Evolutionary conservation across 2,888 invertebrate genomes (phyloP), one percentile per base, ranked within the genome.

Genomic region (Drosophila longiperda): DNA sequence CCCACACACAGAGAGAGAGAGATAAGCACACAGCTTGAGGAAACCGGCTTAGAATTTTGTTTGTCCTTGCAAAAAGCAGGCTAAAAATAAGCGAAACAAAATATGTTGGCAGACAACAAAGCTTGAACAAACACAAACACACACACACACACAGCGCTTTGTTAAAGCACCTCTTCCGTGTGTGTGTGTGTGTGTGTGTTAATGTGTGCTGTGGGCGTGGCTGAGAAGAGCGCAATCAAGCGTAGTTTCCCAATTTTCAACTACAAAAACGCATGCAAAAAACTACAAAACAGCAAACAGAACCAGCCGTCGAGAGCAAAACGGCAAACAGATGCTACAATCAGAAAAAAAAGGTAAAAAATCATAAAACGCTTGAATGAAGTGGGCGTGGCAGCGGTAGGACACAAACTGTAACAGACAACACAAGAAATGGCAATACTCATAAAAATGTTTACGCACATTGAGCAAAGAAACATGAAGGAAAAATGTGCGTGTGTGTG

Each of bases 361-460:
- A 87, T 87, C 83, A 87, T 84, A 87, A 85, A 84, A 85, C 70
- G 60, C 70, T 63, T 59, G 66, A 67, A 65, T 67, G 48, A 42
- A 57, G 33, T 52, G 20, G 75, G 73, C 69, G 59, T 60, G 62
- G 52, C 55, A 15, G 38, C 7, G 40, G 26, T 5, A 55, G 55
- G 40, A 20, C 32, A n/a, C 38, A 59, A 75, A 75, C 65, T 67
- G 67, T 62, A 45, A 45, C 64, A 60, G 74, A 55, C 65, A 74
- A 66, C 53, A 62, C 48, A 69, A 59, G 20, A 33, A 60, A 58
- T 8, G 53, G 80, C 84, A 87, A 90, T 89, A 76, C 82, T 84
- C 90, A 89, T 89, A 87, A 83, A 89, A 87, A 82, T 73, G 52
- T 78, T 72, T 89, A 87, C 87, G 87, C 86, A 87, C 90, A 90